Evolutionary conservation across 2,113 vertebrate genomes (phyloP).

Genomic region (Xiphophorus maculatus): DNA sequence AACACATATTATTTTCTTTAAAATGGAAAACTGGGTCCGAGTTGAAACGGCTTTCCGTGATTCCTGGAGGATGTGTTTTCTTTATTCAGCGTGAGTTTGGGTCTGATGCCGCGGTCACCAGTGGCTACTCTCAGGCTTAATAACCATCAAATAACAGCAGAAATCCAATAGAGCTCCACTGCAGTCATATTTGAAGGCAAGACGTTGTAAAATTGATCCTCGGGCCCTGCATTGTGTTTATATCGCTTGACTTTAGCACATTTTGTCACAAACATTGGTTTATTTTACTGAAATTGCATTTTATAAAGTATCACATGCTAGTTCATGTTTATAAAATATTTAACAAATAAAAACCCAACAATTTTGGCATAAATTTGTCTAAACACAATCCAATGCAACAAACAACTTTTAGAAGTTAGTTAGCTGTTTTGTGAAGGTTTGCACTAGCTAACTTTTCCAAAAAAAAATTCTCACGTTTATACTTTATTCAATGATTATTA

Average conservation of each 20-base stretch:
- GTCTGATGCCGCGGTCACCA: slow-evolving; percentile 36
- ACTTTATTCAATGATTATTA: too few species aligned
- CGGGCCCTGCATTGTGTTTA: slow-evolving; percentile 9
- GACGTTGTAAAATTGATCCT: slow-evolving; percentile 34
- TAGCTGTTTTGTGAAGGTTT: too few species aligned
- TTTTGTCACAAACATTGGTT: too few species aligned
- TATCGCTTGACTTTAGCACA: background rate
- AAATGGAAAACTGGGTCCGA: slow-evolving; percentile 38
- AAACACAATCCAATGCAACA: too few species aligned
- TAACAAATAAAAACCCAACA: too few species aligned
- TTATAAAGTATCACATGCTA: too few species aligned
- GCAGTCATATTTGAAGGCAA: slow-evolving; percentile 30
- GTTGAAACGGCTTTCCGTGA: slow-evolving; percentile 21
- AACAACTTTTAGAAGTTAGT: too few species aligned
- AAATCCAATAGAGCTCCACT: slow-evolving; percentile 48
- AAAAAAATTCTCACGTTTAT: too few species aligned
- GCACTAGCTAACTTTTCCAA: too few species aligned
- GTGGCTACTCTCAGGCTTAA: slow-evolving; percentile 41
- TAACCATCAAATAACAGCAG: slow-evolving; percentile 40
- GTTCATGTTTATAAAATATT: too few species aligned
- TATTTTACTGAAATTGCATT: too few species aligned
- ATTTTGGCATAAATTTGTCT: too few species aligned
- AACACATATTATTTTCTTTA: slow-evolving; percentile 38
- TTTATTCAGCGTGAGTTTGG: slow-evolving; percentile 27
- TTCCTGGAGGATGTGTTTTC: slow-evolving; percentile 13